Evolutionary conservation across 1,140 invertebrate genomes (phyloP), one percentile per base, ranked within the genome.

Genomic region (Zeugodacus cucurbitae): DNA sequence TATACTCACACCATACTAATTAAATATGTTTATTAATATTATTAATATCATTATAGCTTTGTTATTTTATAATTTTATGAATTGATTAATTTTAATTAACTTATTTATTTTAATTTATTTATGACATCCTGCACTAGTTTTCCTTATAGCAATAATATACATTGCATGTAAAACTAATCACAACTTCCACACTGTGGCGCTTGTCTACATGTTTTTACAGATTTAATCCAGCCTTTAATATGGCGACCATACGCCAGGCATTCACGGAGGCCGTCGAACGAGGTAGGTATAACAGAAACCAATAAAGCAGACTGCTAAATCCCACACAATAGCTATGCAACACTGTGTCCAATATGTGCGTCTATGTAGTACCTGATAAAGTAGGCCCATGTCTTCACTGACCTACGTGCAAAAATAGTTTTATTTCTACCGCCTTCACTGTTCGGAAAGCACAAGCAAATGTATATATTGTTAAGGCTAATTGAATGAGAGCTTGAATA

Each of bases 211-310:
- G n/a, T 88, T 74, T 67, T 89, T 89, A 88, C 94, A 97, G 97
- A 95, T 97, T 97, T 94, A 97, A 97, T 95, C 96, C 97, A 94
- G 96, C 96, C 91, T 97, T 97, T 95, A 97, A 97, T 93, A 97
- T 97, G 95, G 97, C 97, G 93, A 97, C 97, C 90, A 98, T 98
- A 94, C 97, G 97, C 92, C 97, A 98, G 95, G 97, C 97, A 90
- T 96, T 98, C 94, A 98, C 97, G 95, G 97, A 98, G 95, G 97
- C 97, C 88, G 97, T 98, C 87, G 97, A 98, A 94, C 96, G 97
- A 96, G 97, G 97, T 97, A 94, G 90, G 90, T 86, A 32, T 22
- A 86, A 10, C 32, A 34, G 34, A 7, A 41, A 29, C 7, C 26
- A 59, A 59, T 20, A 57, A 86, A 86, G 17, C 29, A 85, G 17